A percentile compares a stretch with the other conserved stretches of the same genome.
Conservation (phyloP, 2,113 vertebrate species). For the Bothrops jararaca region DNA sequence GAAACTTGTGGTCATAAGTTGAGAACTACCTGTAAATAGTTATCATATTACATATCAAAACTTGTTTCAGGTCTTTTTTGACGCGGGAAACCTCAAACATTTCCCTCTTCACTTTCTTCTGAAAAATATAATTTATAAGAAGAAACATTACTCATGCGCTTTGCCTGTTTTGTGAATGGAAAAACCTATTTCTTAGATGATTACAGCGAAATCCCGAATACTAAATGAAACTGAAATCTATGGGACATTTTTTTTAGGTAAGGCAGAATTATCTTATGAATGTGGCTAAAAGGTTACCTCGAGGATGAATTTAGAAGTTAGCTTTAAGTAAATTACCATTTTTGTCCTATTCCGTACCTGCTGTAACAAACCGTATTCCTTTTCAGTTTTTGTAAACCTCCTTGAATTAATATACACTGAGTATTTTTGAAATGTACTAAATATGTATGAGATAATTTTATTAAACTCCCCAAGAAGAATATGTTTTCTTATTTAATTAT, state of each 20-base stretch:
- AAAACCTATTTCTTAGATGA: not conserved
- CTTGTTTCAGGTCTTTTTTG: not conserved
- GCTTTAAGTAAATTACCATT: not conserved
- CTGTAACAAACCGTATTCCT: not conserved
- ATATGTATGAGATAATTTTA: not conserved
- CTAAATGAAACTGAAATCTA: not conserved
- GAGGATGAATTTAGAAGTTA: not conserved
- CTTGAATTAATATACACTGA: not conserved
- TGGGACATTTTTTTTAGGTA: not conserved
- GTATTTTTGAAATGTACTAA: not conserved
- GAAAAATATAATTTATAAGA: not conserved
- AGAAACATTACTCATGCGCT: not conserved
- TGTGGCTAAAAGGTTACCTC: not conserved
- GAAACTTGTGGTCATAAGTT: too few species aligned
- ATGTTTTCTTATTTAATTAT: not conserved
- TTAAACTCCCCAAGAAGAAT: too few species aligned
- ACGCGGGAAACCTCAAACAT: not conserved
- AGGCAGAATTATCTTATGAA: not conserved
- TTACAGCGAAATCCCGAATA: fast-evolving
- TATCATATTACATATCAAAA: not conserved
- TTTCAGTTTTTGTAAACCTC: not conserved
- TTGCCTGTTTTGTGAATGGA: not conserved
- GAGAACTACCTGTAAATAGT: not conserved
- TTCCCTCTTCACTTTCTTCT: not conserved
- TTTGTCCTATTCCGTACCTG: not conserved